Evolutionary conservation across 2,113 vertebrate species (phyloP).

Genomic region (Edolisoma coerulescens): DNA sequence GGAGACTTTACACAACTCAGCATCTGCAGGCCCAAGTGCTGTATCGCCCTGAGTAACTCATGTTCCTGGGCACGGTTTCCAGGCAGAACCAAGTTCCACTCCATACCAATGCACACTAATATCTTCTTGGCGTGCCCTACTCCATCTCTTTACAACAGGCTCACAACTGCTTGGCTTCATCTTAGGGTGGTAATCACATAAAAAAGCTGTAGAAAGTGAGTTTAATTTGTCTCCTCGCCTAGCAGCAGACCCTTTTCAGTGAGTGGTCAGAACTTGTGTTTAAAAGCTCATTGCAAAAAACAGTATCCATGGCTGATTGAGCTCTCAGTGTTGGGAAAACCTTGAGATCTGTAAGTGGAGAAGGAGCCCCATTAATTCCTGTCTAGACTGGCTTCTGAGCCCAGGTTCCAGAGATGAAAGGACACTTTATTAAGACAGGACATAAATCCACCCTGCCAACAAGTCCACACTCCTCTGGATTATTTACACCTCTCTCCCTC

Average conservation of each 20-base stretch:
- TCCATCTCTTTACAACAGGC: not conserved
- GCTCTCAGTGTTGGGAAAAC: constrained; percentile 34
- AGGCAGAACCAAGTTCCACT: not conserved
- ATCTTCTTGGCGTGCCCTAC: not conserved
- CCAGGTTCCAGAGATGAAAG: constrained; percentile 64
- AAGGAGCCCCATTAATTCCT: constrained; percentile 61
- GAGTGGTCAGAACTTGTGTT: not conserved
- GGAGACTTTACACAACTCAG: not conserved
- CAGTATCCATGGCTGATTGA: not conserved
- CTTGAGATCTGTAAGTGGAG: constrained; percentile 38
- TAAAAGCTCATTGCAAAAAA: not conserved
- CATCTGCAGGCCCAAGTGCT: not conserved
- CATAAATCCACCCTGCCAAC: constrained; percentile 59
- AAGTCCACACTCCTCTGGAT: constrained; percentile 55
- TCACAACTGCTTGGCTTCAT: not conserved
- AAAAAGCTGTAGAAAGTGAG: not conserved
- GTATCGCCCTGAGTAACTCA: not conserved
- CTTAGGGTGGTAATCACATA: not conserved
- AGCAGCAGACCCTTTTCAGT: not conserved
- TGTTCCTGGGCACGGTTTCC: not conserved
- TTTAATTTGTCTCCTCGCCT: constrained; percentile 17
- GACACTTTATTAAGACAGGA: constrained; percentile 64
- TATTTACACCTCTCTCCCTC: constrained; percentile 53
- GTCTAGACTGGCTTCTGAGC: constrained; percentile 68
- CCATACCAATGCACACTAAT: not conserved